phyloP scores from a whole-genome alignment of 1,140 invertebrate genomes.

The Andrena cerasifolii region DNA sequence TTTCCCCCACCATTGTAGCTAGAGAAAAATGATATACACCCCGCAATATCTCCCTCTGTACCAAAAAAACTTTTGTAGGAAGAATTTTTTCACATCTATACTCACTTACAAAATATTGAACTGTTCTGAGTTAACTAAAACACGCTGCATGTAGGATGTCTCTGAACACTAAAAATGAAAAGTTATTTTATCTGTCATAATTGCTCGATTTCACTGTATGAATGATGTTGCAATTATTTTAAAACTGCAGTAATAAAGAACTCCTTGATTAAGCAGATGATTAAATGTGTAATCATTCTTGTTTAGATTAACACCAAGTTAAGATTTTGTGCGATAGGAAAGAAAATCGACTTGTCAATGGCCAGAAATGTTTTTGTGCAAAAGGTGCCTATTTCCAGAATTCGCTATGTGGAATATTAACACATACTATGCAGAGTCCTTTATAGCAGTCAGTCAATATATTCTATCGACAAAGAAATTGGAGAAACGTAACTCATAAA shows the following conservation, averaged over 20 bases:
- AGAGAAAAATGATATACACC: too few species aligned
- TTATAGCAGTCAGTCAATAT: constrained; percentile 79
- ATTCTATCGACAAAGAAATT: constrained; percentile 53
- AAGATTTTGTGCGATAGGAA: constrained; percentile 24
- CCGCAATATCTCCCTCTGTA: too few species aligned
- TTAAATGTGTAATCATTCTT: constrained; percentile 32
- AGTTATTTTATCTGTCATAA: too few species aligned
- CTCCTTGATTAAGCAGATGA: neutral
- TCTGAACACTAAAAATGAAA: too few species aligned
- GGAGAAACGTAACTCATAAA: constrained; percentile 48
- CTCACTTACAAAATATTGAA: too few species aligned
- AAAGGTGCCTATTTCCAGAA: constrained; percentile 5
- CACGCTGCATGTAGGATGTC: too few species aligned
- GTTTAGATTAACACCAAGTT: constrained; percentile 30
- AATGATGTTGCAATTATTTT: neutral
- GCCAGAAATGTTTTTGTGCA: neutral
- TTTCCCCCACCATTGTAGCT: too few species aligned
- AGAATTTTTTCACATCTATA: too few species aligned
- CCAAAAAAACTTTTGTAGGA: too few species aligned
- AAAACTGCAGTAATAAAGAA: neutral
- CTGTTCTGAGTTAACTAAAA: too few species aligned
- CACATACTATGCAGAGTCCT: constrained; percentile 75
- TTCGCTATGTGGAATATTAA: constrained; percentile 66
- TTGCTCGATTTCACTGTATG: too few species aligned
- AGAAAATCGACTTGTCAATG: constrained; percentile 13